phyloP scores from a whole-genome alignment of 2,113 vertebrate species.

The Picathartes gymnocephalus region DNA sequence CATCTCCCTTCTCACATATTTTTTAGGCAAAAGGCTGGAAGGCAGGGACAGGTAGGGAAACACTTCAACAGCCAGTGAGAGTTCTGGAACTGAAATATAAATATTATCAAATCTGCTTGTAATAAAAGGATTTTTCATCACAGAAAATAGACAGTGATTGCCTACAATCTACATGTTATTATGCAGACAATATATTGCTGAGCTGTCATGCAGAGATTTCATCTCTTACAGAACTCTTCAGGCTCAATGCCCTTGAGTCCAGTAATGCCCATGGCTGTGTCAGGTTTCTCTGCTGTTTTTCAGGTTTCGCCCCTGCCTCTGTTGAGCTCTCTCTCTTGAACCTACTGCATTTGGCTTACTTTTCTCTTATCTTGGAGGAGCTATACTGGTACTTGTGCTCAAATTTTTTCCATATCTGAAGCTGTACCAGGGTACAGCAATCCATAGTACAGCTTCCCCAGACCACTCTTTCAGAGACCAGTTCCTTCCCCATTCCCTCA shows the following conservation, averaged over 20 bases:
- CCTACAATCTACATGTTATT: background rate
- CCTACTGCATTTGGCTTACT: background rate
- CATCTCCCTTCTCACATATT: background rate
- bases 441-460: fast-evolving
- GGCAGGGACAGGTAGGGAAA: background rate
- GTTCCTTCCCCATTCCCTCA: background rate
- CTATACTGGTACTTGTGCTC: background rate
- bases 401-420: background rate
- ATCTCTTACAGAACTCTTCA: background rate
- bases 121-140: background rate
- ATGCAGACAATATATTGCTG: background rate
- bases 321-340: background rate
- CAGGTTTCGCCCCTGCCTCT: fast-evolving
- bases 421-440: background rate
- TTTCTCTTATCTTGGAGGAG: background rate
- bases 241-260: background rate
- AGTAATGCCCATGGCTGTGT: background rate
- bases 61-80: background rate
- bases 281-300: background rate
- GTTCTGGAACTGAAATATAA: constrained; percentile 8
- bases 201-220: background rate
- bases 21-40: background rate
- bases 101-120: background rate
- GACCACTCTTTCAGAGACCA: background rate
- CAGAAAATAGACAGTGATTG: background rate